Base-by-base conservation (phyloP, 2,888 invertebrate species). In the Dorcus parallelipipedus region DNA sequence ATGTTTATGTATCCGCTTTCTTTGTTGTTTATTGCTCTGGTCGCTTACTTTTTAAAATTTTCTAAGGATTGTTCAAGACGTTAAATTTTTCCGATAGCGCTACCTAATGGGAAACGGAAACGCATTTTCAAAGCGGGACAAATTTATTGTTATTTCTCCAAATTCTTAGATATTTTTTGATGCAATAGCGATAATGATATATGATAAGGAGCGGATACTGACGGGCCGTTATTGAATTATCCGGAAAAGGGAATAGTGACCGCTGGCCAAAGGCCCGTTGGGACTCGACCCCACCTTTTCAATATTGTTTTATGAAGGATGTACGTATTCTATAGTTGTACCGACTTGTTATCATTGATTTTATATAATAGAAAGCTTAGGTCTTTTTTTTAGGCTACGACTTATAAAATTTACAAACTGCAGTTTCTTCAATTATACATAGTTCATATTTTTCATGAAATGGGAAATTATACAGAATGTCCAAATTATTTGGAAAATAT, bases 221-320 rank as follows among this genome's bases (percentile, higher is more conserved):
- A 72, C 71, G 70, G 70, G 65, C 68, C 59, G 64, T 77, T 76
- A 77, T 76, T 74, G 73, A 76, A 77, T 77, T 77, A 77, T 66
- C 73, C 67, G 67, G 52, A 67, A 69, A 73, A 73, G 75, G 74
- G 74, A 73, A 73, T 70, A 73, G 71, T 75, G 76, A 75, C 76
- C 74, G 71, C 66, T 72, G 73, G 71, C 70, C 72, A 69, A 64
- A 61, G 63, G 62, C 60, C 69, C 67, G 62, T 40, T 54, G 69
- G 64, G 70, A 69, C 60, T 56, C 61, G 64, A 65, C 67, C 64
- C 64, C 63, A 64, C 64, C 65, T 65, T 66, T 68, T 66, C 69
- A 67, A 70, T 72, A 74, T 72, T 73, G 69, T 70, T 71, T 72
- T 72, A 71, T 72, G 70, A 73, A 73, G 67, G 72, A 74, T 70